Percentiles rank a stretch among this genome's conserved stretches.
Evolutionary conservation across 2,888 invertebrate species (phyloP).

Genomic region (Teleogryllus oceanicus): DNA sequence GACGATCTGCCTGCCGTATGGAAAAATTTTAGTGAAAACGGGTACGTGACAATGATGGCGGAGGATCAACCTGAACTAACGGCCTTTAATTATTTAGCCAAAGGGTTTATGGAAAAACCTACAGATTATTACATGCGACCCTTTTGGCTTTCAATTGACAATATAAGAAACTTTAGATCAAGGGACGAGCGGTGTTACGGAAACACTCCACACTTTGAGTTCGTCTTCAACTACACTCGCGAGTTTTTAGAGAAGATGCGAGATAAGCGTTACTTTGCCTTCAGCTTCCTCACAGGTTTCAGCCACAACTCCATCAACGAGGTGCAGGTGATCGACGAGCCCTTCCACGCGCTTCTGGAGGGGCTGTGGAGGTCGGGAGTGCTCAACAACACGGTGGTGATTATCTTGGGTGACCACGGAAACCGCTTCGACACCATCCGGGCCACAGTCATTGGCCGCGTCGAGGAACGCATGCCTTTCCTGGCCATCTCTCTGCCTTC

Average conservation of each 20-base stretch:
- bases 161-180: conserved; percentile 42
- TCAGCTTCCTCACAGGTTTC: conserved; percentile 41
- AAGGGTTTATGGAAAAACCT: conserved; percentile 47
- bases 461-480: conserved; percentile 49
- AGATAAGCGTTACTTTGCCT: conserved; percentile 41
- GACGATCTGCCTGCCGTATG: conserved; percentile 48
- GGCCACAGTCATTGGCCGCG: conserved; percentile 46
- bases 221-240: conserved; percentile 44
- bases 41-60: conserved; percentile 48
- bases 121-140: conserved; percentile 49
- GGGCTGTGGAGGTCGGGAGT: conserved; percentile 29
- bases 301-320: conserved; percentile 48
- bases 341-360: not conserved
- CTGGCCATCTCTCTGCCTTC: conserved; percentile 45
- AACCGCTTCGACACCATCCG: conserved; percentile 47
- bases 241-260: conserved; percentile 43
- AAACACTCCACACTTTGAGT: conserved; percentile 41
- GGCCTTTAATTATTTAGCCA: conserved; percentile 47
- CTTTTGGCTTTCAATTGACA: conserved; percentile 45
- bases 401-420: conserved; percentile 48
- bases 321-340: conserved; percentile 37
- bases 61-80: conserved; percentile 49
- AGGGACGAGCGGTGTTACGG: conserved; percentile 44
- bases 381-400: conserved; percentile 40
- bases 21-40: conserved; percentile 45